These are phyloP conservation scores for Acanthaster planci DNA, from an alignment of 35 echinoderm and acorn worm species.

Conservation along the genomic window DNA sequence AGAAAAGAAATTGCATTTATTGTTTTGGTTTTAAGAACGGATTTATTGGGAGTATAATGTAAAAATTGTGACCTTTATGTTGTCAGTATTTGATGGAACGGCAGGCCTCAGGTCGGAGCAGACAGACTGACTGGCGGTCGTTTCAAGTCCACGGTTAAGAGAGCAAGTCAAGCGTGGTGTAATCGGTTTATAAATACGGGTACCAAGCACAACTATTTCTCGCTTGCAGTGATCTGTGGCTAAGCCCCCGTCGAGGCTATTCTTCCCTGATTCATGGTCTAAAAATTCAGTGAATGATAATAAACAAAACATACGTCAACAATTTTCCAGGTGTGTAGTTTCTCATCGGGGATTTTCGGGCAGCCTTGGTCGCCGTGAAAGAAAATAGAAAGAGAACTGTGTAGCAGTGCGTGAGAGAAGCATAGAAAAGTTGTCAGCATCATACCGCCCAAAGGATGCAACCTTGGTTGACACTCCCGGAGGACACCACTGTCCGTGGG, in stretches of 20 bases:
- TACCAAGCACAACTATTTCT: not conserved
- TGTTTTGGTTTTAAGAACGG: not conserved
- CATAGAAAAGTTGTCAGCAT: not conserved
- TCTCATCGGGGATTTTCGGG: conserved; percentile 11
- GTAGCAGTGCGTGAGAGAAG: not conserved
- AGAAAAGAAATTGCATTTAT: not conserved
- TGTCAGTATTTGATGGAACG: not conserved
- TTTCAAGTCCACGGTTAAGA: not conserved
- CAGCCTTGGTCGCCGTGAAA: conserved; percentile 20
- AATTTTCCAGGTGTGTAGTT: conserved; percentile 19
- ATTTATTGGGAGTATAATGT: not conserved
- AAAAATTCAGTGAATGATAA: conserved; percentile 1
- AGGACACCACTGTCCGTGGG: conserved; percentile 10
- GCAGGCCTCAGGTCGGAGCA: not conserved
- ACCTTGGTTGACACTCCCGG: conserved; percentile 11
- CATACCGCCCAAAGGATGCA: not conserved
- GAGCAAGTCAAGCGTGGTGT: not conserved
- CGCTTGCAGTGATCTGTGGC: conserved; percentile 16
- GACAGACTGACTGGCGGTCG: conserved; percentile 6
- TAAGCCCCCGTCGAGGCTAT: not conserved
- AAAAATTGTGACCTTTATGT: not conserved
- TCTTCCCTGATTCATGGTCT: not conserved
- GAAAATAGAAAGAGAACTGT: not conserved
- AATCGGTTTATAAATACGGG: not conserved
- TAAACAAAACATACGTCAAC: conserved; percentile 21